These are phyloP conservation scores for Brassicogethes aeneus DNA, from an alignment of 2,888 invertebrate species.

Conservation along the genomic window DNA sequence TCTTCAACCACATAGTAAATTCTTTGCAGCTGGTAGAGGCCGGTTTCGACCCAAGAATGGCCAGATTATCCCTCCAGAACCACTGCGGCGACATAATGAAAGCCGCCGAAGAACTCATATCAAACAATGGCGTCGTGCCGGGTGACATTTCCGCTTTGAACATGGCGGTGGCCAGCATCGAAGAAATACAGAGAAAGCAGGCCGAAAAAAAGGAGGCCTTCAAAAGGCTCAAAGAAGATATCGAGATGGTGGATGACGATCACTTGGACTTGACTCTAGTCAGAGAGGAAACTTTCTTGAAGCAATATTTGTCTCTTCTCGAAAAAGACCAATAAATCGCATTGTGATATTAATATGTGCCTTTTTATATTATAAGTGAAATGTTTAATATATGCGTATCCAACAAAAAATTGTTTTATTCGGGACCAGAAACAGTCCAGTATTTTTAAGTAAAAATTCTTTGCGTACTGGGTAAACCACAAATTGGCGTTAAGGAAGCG, in stretches of 20 bases:
- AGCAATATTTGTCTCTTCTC: constrained; percentile 55
- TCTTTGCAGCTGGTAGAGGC: constrained; percentile 45
- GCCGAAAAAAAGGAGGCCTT: constrained; percentile 49
- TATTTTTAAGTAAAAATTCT: no score
- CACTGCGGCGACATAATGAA: constrained; percentile 46
- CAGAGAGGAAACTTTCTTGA: constrained; percentile 60
- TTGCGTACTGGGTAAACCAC: no score
- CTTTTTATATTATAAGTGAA: neutral
- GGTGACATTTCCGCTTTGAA: constrained; percentile 24
- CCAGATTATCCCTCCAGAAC: constrained; percentile 46
- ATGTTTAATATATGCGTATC: no score
- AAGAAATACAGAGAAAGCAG: constrained; percentile 20
- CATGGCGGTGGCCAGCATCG: constrained; percentile 19
- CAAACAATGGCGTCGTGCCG: constrained; percentile 35
- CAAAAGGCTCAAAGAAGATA: constrained; percentile 50
- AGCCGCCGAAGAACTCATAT: constrained; percentile 52
- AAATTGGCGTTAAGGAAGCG: no score
- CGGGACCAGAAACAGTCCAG: no score
- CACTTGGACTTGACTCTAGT: constrained; percentile 62
- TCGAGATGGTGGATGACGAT: constrained; percentile 54
- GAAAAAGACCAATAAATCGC: constrained; percentile 19
- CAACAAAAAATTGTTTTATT: no score
- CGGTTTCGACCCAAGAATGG: constrained; percentile 50
- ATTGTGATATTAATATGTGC: neutral
- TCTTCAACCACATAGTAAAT: neutral